Base-by-base conservation (phyloP, 2,113 vertebrate genomes). In the Lepus europaeus region DNA sequence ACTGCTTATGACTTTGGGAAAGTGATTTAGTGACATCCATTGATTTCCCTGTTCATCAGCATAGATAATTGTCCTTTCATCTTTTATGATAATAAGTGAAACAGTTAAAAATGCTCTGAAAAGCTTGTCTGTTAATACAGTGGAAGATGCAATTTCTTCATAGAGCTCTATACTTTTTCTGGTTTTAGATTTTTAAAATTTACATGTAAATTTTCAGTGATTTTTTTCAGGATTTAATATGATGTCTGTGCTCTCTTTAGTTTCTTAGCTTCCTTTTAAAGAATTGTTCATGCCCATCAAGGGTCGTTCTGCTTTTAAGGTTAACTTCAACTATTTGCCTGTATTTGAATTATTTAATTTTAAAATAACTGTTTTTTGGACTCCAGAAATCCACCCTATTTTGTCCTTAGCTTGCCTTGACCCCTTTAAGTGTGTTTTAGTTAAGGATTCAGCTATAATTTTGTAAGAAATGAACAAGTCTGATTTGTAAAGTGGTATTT, bases 51-150 rank as follows among this genome's bases (percentile, higher is more conserved):
- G 45, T 73, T 93, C 80, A 51, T 64, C 33, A 74, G 25, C 9
- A 4, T 87, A 6, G 16, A 59, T 82, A 49, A 27, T 68, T 84
- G 5, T 49, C 61, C 39, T 91, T 90, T 92, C 45, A 27, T 91
- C n/a, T 72, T 68, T 83, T 69, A 87, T 89, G 51, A 69, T 79
- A 91, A 88, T 64, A 19, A 80, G 6, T 79, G 25, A 29, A 90
- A 64, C 66, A 51, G 27, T 36, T 61, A 45, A 82, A 86, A 82
- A 13, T 59, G 6, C 29, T 33, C 84, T n/a, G 33, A 17, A 33
- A 51, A 36, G 13, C 13, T 49, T 11, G 51, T 64, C 5, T 29
- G 13, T 64, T 73, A 3, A 12, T 33, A 8, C 78, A 23, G 45
- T 9, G 19, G 23, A 39, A 31, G 45, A 22, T 39, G 8, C 78